These are phyloP conservation scores for Aythya fuligula DNA, from an alignment of 2,797 vertebrate genomes.

Conservation along the genomic window DNA sequence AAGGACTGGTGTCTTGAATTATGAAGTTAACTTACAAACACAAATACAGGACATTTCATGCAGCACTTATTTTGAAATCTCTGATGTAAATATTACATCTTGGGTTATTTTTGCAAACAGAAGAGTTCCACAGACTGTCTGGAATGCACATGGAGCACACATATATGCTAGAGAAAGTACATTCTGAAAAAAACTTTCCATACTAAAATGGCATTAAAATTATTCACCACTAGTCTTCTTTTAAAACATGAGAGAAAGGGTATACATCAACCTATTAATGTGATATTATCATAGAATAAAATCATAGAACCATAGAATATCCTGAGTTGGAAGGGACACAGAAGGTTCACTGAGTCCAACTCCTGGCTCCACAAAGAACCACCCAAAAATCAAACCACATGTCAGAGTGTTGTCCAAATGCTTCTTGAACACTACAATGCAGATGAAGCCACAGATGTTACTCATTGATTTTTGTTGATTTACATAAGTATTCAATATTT, in stretches of 20 bases:
- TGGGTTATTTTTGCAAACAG: neutral
- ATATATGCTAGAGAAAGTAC: neutral
- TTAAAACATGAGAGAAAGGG: neutral
- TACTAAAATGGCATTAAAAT: neutral
- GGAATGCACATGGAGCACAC: neutral
- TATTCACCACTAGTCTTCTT: neutral
- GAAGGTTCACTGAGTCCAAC: too few species aligned
- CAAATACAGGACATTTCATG: neutral
- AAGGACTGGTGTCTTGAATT: neutral
- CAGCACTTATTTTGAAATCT: neutral
- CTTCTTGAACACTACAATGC: rapidly evolving
- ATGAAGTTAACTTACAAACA: neutral
- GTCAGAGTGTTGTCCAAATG: neutral
- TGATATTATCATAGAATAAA: neutral
- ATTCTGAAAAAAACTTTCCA: neutral
- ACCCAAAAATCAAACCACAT: neutral
- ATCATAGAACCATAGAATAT: neutral
- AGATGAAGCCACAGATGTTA: neutral
- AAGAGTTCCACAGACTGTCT: neutral
- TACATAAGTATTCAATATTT: neutral
- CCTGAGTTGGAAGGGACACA: neutral
- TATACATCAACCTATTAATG: rapidly evolving
- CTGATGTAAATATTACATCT: neutral
- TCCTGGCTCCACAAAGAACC: neutral
- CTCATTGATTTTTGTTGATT: neutral